phyloP scores from a whole-genome alignment of 2,888 invertebrate species.

The Acrobasis suavella region DNA sequence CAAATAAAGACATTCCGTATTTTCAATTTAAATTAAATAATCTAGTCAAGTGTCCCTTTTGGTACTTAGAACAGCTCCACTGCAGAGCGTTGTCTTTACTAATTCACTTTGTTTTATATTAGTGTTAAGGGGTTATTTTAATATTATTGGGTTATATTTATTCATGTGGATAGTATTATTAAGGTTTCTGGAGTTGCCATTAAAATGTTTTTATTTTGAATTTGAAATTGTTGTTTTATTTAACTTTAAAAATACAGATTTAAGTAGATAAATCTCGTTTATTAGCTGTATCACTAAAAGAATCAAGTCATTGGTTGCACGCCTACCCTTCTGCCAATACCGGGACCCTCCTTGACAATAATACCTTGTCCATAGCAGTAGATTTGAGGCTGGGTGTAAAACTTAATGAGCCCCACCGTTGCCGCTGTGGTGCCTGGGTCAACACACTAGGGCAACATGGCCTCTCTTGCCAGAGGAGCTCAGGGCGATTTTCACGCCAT shows the following conservation, averaged over 20 bases:
- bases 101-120: conserved; percentile 19
- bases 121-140: conserved; percentile 30
- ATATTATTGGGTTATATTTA: conserved; percentile 36
- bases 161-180: conserved; percentile 40
- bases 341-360: too few species aligned
- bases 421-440: too few species aligned
- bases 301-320: too few species aligned
- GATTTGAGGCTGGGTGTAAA: too few species aligned
- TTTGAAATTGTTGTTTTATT: conserved; percentile 55
- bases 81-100: conserved; percentile 7
- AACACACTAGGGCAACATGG: too few species aligned
- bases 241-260: neutral
- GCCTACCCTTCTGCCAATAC: too few species aligned
- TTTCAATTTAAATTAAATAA: conserved; percentile 14
- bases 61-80: neutral
- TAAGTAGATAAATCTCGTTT: too few species aligned
- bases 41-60: conserved; percentile 33
- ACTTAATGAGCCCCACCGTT: too few species aligned
- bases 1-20: neutral
- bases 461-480: too few species aligned
- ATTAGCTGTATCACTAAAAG: too few species aligned
- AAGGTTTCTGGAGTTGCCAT: conserved; percentile 52
- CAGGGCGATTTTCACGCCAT: too few species aligned
- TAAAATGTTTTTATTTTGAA: conserved; percentile 71
- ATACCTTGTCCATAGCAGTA: too few species aligned